Evolutionary conservation across 2,888 invertebrate species (phyloP).

Genomic region (Strigamia transsilvanica): DNA sequence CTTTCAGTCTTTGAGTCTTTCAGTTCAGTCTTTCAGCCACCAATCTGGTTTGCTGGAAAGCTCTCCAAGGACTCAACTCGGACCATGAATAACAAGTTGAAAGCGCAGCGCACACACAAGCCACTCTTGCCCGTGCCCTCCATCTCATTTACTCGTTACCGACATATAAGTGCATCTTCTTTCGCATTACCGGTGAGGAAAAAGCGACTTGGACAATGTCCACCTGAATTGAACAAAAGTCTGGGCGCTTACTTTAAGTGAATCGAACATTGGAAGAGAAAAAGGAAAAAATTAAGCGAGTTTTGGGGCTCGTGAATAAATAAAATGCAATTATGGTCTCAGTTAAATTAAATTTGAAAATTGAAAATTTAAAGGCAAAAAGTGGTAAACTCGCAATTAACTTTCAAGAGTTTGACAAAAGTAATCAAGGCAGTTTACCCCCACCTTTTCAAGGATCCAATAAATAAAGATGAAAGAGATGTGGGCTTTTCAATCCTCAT

Average conservation of each 20-base stretch:
- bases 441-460: conserved; percentile 5
- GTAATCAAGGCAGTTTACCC: not conserved
- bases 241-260: no score
- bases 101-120: not conserved
- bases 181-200: not conserved
- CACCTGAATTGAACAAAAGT: no score
- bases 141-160: conserved; percentile 9
- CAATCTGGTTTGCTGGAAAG: conserved; percentile 14
- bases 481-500: conserved; percentile 10
- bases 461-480: conserved; percentile 20
- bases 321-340: no score
- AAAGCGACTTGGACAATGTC: not conserved
- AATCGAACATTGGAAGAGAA: no score
- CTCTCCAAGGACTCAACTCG: conserved; percentile 1
- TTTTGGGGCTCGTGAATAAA: no score
- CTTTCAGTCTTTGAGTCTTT: no score
- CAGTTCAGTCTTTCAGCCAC: conserved; percentile 28
- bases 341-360: no score
- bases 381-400: no score
- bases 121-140: not conserved
- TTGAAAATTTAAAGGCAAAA: no score
- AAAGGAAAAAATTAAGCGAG: no score
- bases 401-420: not conserved
- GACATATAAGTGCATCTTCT: conserved; percentile 4
- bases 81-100: conserved; percentile 40